Conservation (phyloP, 2,113 vertebrate species). For the Indicator maculatus region DNA sequence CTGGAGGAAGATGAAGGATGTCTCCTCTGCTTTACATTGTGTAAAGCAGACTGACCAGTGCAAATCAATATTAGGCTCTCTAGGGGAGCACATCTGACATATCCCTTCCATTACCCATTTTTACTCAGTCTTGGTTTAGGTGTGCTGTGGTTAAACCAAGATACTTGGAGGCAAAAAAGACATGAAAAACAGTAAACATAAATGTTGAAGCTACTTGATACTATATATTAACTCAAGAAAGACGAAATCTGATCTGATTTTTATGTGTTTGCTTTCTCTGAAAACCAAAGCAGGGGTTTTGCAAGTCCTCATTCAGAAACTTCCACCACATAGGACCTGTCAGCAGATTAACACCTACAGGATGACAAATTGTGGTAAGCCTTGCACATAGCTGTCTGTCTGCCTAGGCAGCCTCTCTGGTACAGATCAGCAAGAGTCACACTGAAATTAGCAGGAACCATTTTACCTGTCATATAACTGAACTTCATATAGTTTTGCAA, state of each 20-base stretch:
- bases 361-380: background rate
- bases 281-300: background rate
- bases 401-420: background rate
- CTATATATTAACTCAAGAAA: background rate
- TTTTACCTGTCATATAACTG: background rate
- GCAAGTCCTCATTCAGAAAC: background rate
- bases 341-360: background rate
- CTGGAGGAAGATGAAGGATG: background rate
- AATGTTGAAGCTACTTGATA: background rate
- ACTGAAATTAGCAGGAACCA: background rate
- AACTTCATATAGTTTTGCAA: conserved; percentile 1
- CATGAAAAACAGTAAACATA: background rate
- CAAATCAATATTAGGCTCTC: background rate
- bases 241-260: background rate
- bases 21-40: background rate
- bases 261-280: background rate
- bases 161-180: background rate
- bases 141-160: background rate
- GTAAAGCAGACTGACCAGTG: background rate
- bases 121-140: background rate
- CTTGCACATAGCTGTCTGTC: background rate
- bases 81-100: background rate
- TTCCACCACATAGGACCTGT: background rate
- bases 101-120: background rate
- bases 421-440: background rate